These are phyloP conservation scores for Eudasyphora cyanicolor DNA, from an alignment of 2,888 invertebrate species.

Conservation along the genomic window DNA sequence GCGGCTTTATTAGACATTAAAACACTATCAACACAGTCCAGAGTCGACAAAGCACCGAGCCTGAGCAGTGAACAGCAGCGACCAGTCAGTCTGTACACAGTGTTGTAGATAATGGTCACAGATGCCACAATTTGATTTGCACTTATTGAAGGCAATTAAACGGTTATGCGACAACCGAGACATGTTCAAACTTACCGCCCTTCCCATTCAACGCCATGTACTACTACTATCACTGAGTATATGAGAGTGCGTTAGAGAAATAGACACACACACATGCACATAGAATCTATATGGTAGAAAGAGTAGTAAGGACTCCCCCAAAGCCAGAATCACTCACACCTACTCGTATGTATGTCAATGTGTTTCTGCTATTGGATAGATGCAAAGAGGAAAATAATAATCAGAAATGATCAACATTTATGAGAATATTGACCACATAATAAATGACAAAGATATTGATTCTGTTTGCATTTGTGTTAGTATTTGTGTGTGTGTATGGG, in stretches of 20 bases:
- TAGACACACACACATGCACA: no score
- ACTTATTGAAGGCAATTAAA: slow-evolving; percentile 66
- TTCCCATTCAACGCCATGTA: not conserved
- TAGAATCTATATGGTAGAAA: not conserved
- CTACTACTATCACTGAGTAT: no score
- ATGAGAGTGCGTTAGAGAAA: not conserved
- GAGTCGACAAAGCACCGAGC: no score
- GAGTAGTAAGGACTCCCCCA: not conserved
- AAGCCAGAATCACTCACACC: not conserved
- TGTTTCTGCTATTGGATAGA: no score
- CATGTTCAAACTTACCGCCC: slow-evolving; percentile 25
- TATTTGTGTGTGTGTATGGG: not conserved
- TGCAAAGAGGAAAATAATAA: slow-evolving; percentile 37
- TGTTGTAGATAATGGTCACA: slow-evolving; percentile 51
- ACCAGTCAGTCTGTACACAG: no score
- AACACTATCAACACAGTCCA: slow-evolving; percentile 43
- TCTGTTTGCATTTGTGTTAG: not conserved
- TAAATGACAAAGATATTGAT: slow-evolving; percentile 32
- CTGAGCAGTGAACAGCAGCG: no score
- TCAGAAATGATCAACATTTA: slow-evolving; percentile 50
- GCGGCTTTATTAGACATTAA: slow-evolving; percentile 53
- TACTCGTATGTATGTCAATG: not conserved
- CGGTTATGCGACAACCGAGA: slow-evolving; percentile 58
- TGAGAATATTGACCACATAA: slow-evolving; percentile 46
- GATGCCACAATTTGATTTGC: slow-evolving; percentile 65